Conservation (phyloP, 2,113 vertebrate species). For the Dolichotis patagonum region DNA sequence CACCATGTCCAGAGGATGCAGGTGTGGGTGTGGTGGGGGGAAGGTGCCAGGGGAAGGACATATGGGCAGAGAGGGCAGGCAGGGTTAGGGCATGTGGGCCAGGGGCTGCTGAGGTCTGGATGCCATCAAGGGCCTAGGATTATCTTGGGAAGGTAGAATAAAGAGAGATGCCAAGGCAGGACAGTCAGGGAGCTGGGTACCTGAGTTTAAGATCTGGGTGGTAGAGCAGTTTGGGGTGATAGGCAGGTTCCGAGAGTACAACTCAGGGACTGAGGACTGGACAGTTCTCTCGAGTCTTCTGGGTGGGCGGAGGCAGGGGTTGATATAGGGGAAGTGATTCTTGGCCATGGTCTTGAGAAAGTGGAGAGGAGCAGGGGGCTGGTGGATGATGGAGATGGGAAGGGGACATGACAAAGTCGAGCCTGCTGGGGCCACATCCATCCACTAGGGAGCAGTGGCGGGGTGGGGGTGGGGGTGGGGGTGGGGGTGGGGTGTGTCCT, state of each 20-base stretch:
- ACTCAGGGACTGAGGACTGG: no score
- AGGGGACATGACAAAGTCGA: background rate
- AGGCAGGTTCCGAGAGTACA: background rate
- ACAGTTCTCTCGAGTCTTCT: background rate
- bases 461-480: background rate
- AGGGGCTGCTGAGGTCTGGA: background rate
- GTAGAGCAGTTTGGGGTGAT: background rate
- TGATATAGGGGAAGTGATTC: background rate
- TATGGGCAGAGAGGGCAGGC: background rate
- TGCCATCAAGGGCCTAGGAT: no score
- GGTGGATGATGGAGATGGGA: background rate
- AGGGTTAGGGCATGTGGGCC: background rate
- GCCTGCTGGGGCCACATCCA: background rate
- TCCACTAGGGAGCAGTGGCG: background rate
- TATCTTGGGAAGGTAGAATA: background rate
- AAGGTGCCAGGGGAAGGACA: background rate
- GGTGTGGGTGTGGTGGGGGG: background rate
- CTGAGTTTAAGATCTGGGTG: background rate
- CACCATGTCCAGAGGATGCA: fast-evolving
- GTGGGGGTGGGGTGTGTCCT: background rate
- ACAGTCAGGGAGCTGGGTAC: background rate
- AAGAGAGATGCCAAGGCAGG: background rate
- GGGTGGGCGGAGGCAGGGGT: background rate
- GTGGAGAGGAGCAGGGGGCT: background rate
- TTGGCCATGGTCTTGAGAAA: background rate